These are phyloP conservation scores for Ips typographus DNA, from an alignment of 1,140 invertebrate species.

Conservation along the genomic window DNA sequence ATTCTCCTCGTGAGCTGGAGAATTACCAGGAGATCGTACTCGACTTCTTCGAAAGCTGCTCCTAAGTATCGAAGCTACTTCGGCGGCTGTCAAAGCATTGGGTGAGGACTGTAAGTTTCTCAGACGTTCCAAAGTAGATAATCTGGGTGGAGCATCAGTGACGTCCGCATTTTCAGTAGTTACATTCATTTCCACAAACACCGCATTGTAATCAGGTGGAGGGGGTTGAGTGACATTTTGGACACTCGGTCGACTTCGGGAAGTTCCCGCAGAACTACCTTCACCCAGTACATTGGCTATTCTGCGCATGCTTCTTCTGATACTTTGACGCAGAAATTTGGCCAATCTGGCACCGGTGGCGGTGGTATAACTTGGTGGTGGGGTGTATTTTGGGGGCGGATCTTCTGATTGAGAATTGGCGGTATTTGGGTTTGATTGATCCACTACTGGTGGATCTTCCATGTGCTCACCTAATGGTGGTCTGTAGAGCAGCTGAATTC, in stretches of 20 bases:
- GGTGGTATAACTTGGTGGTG: conserved; percentile 88
- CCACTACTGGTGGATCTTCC: conserved; percentile 46
- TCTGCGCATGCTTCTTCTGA: conserved; percentile 76
- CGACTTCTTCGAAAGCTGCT: conserved; percentile 60
- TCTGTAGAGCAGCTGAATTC: conserved; percentile 72
- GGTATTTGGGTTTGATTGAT: conserved; percentile 44
- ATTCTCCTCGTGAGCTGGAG: conserved; percentile 2
- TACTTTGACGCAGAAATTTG: conserved; percentile 75
- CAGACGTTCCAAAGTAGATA: conserved; percentile 42
- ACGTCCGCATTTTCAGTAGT: conserved; percentile 25
- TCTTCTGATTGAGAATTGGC: conserved; percentile 61
- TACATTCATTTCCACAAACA: conserved; percentile 56
- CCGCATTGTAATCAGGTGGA: conserved; percentile 65
- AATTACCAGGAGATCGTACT: conserved; percentile 21
- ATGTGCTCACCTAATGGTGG: conserved; percentile 61
- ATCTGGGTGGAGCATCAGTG: conserved; percentile 25
- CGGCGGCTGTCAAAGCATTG: conserved; percentile 57
- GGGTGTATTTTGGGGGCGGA: conserved; percentile 90
- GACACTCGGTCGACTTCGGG: conserved; percentile 8
- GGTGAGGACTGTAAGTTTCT: conserved; percentile 40
- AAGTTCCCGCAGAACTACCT: conserved; percentile 28
- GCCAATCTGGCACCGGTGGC: conserved; percentile 82
- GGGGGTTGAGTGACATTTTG: conserved; percentile 50
- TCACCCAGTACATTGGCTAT: conserved; percentile 59
- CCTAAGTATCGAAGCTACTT: conserved; percentile 60